Conservation (phyloP, 2,888 invertebrate species). For the Philaethria dido region DNA sequence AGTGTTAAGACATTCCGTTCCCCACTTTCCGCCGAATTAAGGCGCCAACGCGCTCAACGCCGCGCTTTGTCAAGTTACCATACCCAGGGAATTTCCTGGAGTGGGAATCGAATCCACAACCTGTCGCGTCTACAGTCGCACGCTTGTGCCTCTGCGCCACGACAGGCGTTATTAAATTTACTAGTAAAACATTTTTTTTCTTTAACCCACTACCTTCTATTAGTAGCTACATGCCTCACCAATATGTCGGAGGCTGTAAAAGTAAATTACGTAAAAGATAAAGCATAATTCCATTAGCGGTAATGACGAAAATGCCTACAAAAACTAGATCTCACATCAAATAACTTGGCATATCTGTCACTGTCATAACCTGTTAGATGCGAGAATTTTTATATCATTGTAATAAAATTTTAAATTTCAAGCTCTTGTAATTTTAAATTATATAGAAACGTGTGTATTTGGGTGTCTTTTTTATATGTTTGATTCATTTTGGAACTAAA, state of each 20-base stretch:
- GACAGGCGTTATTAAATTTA: no score
- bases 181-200: no score
- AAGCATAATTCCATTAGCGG: constrained; percentile 31
- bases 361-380: constrained; percentile 57
- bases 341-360: constrained; percentile 65
- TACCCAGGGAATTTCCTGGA: no score
- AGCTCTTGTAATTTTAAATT: not conserved
- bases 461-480: not conserved
- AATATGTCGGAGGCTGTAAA: constrained; percentile 5
- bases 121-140: no score
- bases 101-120: no score
- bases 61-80: no score
- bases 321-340: constrained; percentile 39
- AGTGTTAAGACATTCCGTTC: no score
- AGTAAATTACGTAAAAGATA: constrained; percentile 11
- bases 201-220: no score
- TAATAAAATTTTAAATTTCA: constrained; percentile 28
- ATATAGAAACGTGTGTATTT: constrained; percentile 4
- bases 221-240: not conserved
- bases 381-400: constrained; percentile 42
- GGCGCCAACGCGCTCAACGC: no score
- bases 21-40: no score
- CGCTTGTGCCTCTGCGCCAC: no score
- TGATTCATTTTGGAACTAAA: no score
- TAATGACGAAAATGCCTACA: constrained; percentile 33